Percentiles rank a stretch among this genome's conserved stretches.
Evolutionary conservation across 2,888 invertebrate species (phyloP).

Genomic region (Timandra comae): DNA sequence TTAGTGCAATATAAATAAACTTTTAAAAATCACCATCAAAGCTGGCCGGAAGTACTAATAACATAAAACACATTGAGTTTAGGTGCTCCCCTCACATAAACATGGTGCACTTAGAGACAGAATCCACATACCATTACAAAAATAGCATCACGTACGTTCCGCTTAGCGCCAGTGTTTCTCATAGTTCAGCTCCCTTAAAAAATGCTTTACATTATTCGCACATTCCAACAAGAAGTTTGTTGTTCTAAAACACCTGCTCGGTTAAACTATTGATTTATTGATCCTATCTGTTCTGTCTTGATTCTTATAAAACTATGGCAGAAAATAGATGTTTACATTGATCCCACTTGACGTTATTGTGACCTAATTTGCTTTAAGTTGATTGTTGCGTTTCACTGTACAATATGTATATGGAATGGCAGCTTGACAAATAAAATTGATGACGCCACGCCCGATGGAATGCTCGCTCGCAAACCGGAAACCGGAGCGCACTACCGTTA

Average conservation of each 20-base stretch:
- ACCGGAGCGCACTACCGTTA: conserved; percentile 65
- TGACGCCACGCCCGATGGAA: conserved; percentile 56
- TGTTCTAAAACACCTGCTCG: conserved; percentile 25
- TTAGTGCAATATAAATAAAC: conserved; percentile 24
- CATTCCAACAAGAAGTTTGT: conserved; percentile 23
- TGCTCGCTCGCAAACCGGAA: conserved; percentile 58
- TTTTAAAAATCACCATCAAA: conserved; percentile 27
- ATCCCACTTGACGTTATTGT: conserved; percentile 17
- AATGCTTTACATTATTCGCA: conserved; percentile 12
- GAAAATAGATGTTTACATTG: conserved; percentile 4
- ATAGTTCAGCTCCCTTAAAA: conserved; percentile 23
- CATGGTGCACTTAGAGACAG: conserved; percentile 55
- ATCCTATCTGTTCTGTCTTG: conserved; percentile 10
- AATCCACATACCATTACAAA: conserved; percentile 51
- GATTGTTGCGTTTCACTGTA: conserved; percentile 24
- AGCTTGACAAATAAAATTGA: conserved; percentile 56
- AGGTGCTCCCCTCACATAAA: conserved; percentile 59
- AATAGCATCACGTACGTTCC: conserved; percentile 41
- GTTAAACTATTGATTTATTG: conserved; percentile 21
- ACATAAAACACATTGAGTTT: conserved; percentile 41
- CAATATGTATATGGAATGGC: conserved; percentile 25
- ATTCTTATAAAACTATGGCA: background rate
- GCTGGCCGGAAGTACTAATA: conserved; percentile 39
- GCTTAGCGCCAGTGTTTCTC: conserved; percentile 30
- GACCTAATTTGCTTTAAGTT: conserved; percentile 29